Percentiles rank a stretch among this genome's conserved stretches.
Conservation (phyloP, 2,113 vertebrate species). For the Clarias batrachus region DNA sequence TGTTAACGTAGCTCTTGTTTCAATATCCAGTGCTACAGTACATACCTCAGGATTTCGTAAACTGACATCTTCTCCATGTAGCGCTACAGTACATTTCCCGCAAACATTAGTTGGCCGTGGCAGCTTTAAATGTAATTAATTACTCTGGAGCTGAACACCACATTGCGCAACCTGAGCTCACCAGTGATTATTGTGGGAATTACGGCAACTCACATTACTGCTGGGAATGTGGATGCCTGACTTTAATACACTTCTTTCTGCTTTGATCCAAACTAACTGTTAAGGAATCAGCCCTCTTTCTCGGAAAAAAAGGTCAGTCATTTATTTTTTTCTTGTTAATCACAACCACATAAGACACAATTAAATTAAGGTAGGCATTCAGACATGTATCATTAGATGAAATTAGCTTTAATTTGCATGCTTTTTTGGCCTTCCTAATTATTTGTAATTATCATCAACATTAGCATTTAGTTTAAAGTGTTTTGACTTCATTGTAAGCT, state of each 20-base stretch:
- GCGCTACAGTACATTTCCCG: not conserved
- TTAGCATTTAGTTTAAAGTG: not conserved
- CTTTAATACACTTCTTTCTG: not conserved
- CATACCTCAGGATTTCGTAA: not conserved
- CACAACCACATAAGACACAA: not conserved
- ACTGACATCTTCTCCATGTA: too few species aligned
- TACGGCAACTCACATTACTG: not conserved
- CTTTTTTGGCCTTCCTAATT: not conserved
- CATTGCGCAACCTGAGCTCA: not conserved
- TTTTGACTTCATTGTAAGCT: not conserved
- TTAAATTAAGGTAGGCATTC: not conserved
- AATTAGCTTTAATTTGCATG: not conserved
- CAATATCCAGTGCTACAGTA: not conserved
- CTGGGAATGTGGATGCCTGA: not conserved
- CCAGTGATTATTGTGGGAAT: slow-evolving; percentile 10
- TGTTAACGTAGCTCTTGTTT: too few species aligned
- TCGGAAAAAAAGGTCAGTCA: not conserved
- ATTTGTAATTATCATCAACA: not conserved
- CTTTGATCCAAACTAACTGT: not conserved
- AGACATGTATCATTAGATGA: not conserved
- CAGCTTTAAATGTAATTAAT: not conserved
- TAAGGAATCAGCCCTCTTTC: not conserved
- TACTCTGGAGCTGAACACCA: not conserved
- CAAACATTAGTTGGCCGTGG: not conserved
- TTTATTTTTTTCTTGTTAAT: not conserved